Evolutionary conservation across 2,888 invertebrate species (phyloP), one percentile per base, ranked within the genome.

Genomic region (Melanostoma mellinum): DNA sequence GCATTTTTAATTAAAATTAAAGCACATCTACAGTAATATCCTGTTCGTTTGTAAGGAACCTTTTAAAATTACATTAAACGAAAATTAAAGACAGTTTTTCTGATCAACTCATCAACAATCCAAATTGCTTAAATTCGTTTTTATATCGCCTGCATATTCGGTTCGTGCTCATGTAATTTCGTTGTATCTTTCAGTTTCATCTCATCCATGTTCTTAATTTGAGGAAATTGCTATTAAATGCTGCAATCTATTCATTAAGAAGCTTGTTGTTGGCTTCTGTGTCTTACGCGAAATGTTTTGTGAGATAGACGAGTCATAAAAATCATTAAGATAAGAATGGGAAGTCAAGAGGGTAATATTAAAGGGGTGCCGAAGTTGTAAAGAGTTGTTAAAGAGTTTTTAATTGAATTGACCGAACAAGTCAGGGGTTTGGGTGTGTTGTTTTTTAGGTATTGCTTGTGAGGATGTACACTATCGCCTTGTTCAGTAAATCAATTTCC

Each of bases 161-260:
- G n/a, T 33, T 2, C 40, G 33, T 52, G 48, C 65, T 60, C 50
- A 40, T 53, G 20, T 71, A 61, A 60, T 20, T 30, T 3, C 30
- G 55, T 42, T 32, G 2, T 67, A 67, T 53, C 38, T 60, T 56
- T 10, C 60, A 50, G 33, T 60, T 56, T 10, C 60, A 50, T 48
- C 55, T 55, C 61, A 74, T 71, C 72, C 38, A 10, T 63, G 32
- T 65, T 84, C 84, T 74, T 84, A 84, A 84, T 84, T 84, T 67
- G 71, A 78, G 74, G 71, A 74, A 84, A 78, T 84, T 84, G 78
- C 74, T 42, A 74, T 84, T 84, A 78, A 84, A 78, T 84, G 78
- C 84, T 78, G 78, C 78, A 84, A 84, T 84, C 84, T 84, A 78
- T 84, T 84, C 84, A 84, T 84, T 84, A 75, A 32, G 61, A 67